phyloP scores from a whole-genome alignment of 2,888 invertebrate species.

The Clusia tigrina region DNA sequence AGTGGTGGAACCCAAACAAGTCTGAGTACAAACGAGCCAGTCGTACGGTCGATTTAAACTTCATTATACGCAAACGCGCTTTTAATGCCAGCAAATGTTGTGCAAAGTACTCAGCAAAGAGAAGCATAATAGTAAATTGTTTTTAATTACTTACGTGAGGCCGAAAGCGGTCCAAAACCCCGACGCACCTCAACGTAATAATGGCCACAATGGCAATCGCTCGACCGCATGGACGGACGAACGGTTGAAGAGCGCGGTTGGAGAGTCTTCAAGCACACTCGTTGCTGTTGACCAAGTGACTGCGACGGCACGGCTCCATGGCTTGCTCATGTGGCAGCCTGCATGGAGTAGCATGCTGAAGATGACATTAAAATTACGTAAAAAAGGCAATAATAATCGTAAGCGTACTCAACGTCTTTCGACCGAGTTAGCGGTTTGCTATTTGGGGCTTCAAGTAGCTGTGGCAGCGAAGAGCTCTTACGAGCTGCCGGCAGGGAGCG shows the following conservation, averaged over 20 bases:
- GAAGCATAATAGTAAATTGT: not conserved
- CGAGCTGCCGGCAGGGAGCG: too few relatives aligned
- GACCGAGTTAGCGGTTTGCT: constrained; percentile 18
- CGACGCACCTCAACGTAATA: constrained; percentile 11
- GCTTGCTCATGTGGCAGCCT: not conserved
- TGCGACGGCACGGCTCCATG: too few relatives aligned
- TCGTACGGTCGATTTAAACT: constrained; percentile 20
- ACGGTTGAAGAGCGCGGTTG: not conserved
- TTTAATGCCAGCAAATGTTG: constrained; percentile 7
- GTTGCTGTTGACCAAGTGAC: not conserved
- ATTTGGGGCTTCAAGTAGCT: constrained; percentile 10
- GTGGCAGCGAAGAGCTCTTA: not conserved
- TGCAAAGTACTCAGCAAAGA: not conserved
- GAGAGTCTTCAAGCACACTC: not conserved
- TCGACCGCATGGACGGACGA: not conserved
- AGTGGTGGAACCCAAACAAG: too few relatives aligned
- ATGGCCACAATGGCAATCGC: not conserved
- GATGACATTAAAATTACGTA: constrained; percentile 25
- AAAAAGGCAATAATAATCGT: constrained; percentile 17
- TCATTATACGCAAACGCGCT: constrained; percentile 13
- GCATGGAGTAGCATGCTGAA: not conserved
- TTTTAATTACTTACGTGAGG: not conserved
- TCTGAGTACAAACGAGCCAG: constrained; percentile 16
- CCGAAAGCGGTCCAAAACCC: not conserved
- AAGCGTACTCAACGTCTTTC: constrained; percentile 24